phyloP scores from a whole-genome alignment of 2,888 invertebrate species.

The Gasteruption jaculator region DNA sequence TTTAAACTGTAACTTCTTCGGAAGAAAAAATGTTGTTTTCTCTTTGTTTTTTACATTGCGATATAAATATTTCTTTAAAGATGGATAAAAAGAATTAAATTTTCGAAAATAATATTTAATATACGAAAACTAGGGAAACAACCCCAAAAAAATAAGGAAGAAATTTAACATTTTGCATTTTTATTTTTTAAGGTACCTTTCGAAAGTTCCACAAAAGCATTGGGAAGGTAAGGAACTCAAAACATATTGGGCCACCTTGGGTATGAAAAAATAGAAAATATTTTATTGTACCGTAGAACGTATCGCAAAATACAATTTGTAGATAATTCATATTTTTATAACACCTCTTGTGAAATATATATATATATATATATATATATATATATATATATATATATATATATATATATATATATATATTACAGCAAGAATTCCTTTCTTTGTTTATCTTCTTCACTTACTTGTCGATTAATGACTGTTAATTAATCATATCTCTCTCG shows the following conservation, averaged over 20 bases:
- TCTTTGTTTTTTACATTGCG: no score
- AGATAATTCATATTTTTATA: neutral
- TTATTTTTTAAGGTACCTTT: constrained; percentile 51
- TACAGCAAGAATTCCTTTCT: no score
- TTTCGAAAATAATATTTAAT: no score
- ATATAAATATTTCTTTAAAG: no score
- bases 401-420: neutral
- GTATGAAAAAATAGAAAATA: constrained; percentile 28
- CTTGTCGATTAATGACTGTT: no score
- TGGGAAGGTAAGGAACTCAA: constrained; percentile 68
- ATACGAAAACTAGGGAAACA: no score
- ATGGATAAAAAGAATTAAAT: no score
- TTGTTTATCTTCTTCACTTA: no score
- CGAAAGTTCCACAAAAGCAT: constrained; percentile 51
- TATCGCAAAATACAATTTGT: constrained; percentile 15
- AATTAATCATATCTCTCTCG: no score
- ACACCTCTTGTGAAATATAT: neutral
- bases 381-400: neutral
- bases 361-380: neutral
- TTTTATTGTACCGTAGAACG: constrained; percentile 9
- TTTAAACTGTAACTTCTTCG: no score
- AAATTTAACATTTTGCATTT: constrained; percentile 19
- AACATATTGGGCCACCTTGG: constrained; percentile 51
- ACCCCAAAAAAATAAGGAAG: neutral
- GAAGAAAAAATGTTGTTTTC: no score